Conservation (phyloP, 1,140 invertebrate genomes). For the Chrysoperla carnea region DNA sequence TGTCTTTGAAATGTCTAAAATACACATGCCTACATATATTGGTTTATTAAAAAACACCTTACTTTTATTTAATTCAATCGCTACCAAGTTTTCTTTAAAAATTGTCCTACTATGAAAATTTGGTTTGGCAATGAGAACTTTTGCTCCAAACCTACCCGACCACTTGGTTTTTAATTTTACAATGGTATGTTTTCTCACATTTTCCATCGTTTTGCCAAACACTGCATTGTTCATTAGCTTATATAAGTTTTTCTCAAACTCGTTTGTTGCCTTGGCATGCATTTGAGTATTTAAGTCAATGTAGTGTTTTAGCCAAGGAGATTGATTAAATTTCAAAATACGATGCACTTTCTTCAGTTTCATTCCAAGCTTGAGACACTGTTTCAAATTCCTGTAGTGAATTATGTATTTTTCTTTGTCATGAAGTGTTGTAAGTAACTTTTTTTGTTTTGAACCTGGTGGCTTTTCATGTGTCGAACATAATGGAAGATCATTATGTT, state of each 20-base stretch:
- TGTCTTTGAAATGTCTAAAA: constrained; percentile 3
- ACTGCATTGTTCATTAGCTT: not conserved
- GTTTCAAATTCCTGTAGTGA: not conserved
- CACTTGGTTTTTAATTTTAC: no score
- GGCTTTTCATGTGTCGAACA: constrained; percentile 18
- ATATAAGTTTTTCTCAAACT: not conserved
- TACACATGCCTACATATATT: not conserved
- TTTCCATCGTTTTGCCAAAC: not conserved
- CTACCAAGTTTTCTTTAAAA: no score
- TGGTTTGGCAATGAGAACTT: no score
- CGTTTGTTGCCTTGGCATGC: not conserved
- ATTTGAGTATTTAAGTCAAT: constrained; percentile 20
- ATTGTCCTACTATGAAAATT: no score
- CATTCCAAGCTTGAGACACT: not conserved
- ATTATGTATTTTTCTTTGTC: constrained; percentile 3
- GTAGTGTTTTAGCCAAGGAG: constrained; percentile 10
- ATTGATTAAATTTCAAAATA: constrained; percentile 1
- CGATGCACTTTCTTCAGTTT: not conserved
- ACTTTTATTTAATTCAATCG: no score
- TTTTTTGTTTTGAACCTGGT: constrained; percentile 5
- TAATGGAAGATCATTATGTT: constrained; percentile 27
- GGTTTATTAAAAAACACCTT: not conserved
- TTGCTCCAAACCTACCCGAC: no score
- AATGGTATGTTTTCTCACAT: no score
- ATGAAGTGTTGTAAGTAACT: constrained; percentile 2